These are phyloP conservation scores for Artemia sp. DNA, from an alignment of 2,888 invertebrate genomes.

Conservation along the genomic window DNA sequence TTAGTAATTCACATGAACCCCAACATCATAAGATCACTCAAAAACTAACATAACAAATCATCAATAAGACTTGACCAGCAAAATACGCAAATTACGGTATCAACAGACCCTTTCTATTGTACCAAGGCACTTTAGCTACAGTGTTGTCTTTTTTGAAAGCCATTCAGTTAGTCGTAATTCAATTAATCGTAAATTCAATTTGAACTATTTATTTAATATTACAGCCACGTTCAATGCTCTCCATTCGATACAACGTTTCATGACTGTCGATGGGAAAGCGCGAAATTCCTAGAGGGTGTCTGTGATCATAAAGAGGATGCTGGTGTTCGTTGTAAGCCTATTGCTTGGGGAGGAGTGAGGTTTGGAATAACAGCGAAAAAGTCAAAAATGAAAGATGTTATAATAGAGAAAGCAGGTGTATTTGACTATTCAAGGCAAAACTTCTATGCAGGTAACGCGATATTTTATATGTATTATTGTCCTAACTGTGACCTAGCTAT, in stretches of 20 bases:
- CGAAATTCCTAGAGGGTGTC: slow-evolving; percentile 65
- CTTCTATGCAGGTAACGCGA: slow-evolving; percentile 49
- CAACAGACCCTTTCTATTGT: no score
- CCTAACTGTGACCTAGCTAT: not conserved
- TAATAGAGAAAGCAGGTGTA: slow-evolving; percentile 78
- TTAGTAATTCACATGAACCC: no score
- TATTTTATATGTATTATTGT: not conserved
- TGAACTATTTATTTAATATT: slow-evolving; percentile 28
- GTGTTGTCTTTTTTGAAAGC: not conserved
- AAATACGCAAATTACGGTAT: no score
- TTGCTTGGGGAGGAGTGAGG: slow-evolving; percentile 83
- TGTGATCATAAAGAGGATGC: slow-evolving; percentile 71
- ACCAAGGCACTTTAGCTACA: no score
- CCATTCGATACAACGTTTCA: slow-evolving; percentile 78
- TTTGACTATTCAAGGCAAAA: slow-evolving; percentile 74
- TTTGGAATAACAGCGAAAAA: slow-evolving; percentile 73
- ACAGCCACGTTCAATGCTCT: slow-evolving; percentile 70
- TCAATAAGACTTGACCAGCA: no score
- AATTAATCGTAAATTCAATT: no score
- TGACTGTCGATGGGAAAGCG: slow-evolving; percentile 49
- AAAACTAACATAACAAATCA: no score
- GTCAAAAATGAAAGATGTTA: slow-evolving; percentile 67
- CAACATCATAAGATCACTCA: no score
- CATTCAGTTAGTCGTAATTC: no score
- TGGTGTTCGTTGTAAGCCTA: slow-evolving; percentile 69